Percentiles rank a stretch among this genome's conserved stretches.
Conservation (phyloP, 1,140 invertebrate species). For the Calliopsis andreniformis region DNA sequence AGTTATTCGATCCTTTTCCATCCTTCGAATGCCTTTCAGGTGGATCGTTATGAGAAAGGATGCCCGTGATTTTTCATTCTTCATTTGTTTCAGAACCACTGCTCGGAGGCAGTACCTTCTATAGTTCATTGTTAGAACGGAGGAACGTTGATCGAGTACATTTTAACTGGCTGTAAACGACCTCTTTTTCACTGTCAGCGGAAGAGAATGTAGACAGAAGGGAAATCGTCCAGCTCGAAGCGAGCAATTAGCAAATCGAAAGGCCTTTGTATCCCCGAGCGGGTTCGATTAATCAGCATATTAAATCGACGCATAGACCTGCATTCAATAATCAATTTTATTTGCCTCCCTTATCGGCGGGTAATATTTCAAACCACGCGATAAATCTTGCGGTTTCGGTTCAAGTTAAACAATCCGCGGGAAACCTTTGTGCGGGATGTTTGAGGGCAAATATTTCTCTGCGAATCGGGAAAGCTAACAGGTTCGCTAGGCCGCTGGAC, state of each 20-base stretch:
- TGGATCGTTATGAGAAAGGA: conserved; percentile 11
- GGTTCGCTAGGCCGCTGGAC: neutral
- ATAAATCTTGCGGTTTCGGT: conserved; percentile 10
- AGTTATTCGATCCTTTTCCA: neutral
- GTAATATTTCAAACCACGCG: neutral
- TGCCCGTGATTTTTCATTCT: conserved; percentile 34
- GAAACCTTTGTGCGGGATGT: neutral
- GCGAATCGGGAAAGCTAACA: conserved; percentile 8
- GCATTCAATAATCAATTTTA: conserved; percentile 30
- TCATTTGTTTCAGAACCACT: conserved; percentile 24
- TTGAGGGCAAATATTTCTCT: conserved; percentile 18
- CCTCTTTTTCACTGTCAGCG: conserved; percentile 40
- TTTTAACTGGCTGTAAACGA: conserved; percentile 45
- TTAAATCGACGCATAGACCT: conserved; percentile 27
- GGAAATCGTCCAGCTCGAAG: conserved; percentile 17
- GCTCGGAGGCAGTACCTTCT: conserved; percentile 24
- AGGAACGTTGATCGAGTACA: conserved; percentile 37
- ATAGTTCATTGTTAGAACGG: conserved; percentile 36
- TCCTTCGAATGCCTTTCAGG: neutral
- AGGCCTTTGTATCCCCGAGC: conserved; percentile 15
- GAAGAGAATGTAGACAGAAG: conserved; percentile 22
- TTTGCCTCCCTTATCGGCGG: neutral
- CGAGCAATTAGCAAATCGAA: conserved; percentile 26
- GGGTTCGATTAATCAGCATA: conserved; percentile 18
- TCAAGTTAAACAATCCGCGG: neutral